phyloP scores from a whole-genome alignment of 2,113 vertebrate species.

The Tautogolabrus adspersus region DNA sequence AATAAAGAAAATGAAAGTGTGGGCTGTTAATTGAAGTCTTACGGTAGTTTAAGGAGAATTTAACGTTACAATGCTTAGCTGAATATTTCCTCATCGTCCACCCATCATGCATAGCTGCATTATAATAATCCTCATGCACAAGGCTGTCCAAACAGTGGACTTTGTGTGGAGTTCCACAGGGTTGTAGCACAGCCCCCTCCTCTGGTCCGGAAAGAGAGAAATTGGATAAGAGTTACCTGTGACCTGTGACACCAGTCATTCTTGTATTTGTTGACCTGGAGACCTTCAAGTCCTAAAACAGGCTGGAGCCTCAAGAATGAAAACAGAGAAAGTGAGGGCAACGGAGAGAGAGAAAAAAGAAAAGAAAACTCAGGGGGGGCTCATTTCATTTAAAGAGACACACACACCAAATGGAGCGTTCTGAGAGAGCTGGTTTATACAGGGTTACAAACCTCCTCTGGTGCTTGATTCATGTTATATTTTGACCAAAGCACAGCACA shows the following conservation, averaged over 20 bases:
- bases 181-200: neutral
- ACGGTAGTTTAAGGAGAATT: neutral
- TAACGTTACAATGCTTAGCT: neutral
- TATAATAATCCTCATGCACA: neutral
- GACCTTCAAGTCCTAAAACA: neutral
- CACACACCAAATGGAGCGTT: no score
- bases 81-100: neutral
- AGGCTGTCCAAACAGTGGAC: slow-evolving; percentile 26
- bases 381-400: no score
- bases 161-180: neutral
- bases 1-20: no score
- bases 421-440: no score
- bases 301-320: slow-evolving; percentile 2
- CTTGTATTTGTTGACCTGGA: slow-evolving; percentile 52
- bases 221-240: slow-evolving; percentile 15
- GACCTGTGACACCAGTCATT: slow-evolving; percentile 56
- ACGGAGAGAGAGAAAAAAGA: neutral
- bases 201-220: slow-evolving; percentile 15
- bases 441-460: no score
- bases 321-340: neutral
- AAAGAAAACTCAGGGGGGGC: no score
- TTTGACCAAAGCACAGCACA: no score
- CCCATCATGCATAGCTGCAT: neutral
- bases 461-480: no score
- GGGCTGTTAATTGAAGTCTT: no score